These are phyloP conservation scores for Delphinus delphis DNA, from an alignment of 2,113 vertebrate species.

Conservation along the genomic window DNA sequence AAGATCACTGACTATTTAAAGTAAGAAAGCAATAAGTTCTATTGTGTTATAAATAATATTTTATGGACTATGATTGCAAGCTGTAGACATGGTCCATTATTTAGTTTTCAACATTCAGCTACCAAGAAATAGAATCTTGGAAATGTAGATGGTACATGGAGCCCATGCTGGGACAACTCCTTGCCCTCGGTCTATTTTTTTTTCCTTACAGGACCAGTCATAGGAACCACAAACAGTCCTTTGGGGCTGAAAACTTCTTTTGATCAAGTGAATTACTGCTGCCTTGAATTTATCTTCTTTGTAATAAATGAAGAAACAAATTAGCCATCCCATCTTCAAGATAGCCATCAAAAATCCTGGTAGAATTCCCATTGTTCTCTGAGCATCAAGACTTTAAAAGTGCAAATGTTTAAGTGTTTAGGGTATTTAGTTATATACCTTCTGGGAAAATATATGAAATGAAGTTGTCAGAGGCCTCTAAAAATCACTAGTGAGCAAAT, in stretches of 20 bases:
- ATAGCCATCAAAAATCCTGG: background rate
- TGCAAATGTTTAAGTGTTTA: background rate
- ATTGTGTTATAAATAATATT: background rate
- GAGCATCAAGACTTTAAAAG: background rate
- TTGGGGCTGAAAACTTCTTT: background rate
- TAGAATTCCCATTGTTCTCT: background rate
- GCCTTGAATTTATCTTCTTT: conserved; percentile 39
- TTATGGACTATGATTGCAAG: background rate
- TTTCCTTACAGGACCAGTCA: background rate
- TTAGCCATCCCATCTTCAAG: conserved; percentile 13
- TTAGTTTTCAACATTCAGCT: background rate
- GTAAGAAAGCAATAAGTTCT: background rate
- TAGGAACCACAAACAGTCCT: background rate
- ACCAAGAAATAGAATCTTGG: background rate
- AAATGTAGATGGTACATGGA: background rate
- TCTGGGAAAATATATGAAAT: background rate
- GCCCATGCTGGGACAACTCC: background rate
- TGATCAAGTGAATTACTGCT: conserved; percentile 15
- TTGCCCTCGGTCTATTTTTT: background rate
- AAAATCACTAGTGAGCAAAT: background rate
- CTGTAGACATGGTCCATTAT: background rate
- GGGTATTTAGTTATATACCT: background rate
- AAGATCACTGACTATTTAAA: background rate
- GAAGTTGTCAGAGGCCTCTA: background rate
- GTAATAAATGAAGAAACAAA: conserved; percentile 8